Evolutionary conservation across 2,113 vertebrate genomes (phyloP), one percentile per base, ranked within the genome.

Genomic region (Eptatretus burgeri): DNA sequence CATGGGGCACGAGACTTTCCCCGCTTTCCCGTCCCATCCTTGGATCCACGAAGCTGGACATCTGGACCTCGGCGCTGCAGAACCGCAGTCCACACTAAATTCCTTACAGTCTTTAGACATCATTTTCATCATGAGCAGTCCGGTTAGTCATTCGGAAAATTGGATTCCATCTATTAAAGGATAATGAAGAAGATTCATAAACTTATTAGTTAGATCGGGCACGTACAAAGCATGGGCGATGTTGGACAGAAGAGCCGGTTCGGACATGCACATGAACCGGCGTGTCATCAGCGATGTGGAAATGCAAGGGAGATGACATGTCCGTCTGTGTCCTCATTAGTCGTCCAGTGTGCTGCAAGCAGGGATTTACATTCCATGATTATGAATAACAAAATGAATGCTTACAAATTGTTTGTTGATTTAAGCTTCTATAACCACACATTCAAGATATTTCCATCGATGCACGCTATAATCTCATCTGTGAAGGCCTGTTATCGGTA

Each of bases 191-290:
- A 41, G 27, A 41, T 41, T 41, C 27, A 41, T 7, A 41, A 41
- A 7, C 7, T 41, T 41, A 41, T 41, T 7, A 41, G 27, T 41
- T 41, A 7, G 3, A 41, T 41, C 27, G 7, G 27, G 27, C 7
- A 41, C 27, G 27, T 41, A 41, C 27, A 41, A 41, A 41, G 27
- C 27, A 41, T 41, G 27, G 27, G 3, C 27, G 27, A 41, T 41
- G 3, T 41, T 41, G 27, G 27, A 41, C 27, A 41, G 27, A 41
- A 41, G 27, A 5, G 27, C 27, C 27, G 27, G 27, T 84, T 75
- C 83, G 83, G 71, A 88, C 78, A 67, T 93, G 82, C 64, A 93
- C 85, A 51, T 93, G 83, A 67, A 93, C 80, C 18, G 83, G 83
- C 51, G 78, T 84, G 70, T 72, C 76, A 62, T 91, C 82, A 69